Evolutionary conservation across 1,140 invertebrate species (phyloP).

Genomic region (Euura lappo): DNA sequence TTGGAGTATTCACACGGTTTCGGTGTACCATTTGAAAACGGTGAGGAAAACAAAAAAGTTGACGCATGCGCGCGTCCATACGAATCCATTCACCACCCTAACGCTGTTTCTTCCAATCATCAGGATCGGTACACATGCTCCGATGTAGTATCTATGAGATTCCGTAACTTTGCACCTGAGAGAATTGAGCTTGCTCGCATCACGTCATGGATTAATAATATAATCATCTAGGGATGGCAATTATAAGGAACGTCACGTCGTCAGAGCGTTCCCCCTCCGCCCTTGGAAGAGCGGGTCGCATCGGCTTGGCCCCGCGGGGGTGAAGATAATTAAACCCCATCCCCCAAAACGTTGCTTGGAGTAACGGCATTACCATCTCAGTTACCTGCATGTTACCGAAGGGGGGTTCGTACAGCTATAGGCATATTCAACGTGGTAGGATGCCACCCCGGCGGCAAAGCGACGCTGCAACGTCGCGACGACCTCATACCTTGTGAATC

Average conservation of each 20-base stretch:
- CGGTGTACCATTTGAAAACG: no score
- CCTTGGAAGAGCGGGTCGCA: constrained; percentile 9
- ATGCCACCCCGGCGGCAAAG: not conserved
- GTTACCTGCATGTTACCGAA: constrained; percentile 39
- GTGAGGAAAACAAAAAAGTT: no score
- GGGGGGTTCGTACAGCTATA: not conserved
- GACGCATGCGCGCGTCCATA: no score
- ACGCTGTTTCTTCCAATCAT: no score
- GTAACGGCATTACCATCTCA: constrained; percentile 27
- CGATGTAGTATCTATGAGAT: not conserved
- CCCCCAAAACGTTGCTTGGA: constrained; percentile 23
- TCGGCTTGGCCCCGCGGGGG: constrained; percentile 23
- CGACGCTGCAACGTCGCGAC: constrained; percentile 14
- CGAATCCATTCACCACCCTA: no score
- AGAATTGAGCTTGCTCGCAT: not conserved
- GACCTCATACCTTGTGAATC: not conserved
- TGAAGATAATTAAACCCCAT: constrained; percentile 43
- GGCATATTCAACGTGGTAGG: no score
- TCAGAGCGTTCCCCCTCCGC: constrained; percentile 23
- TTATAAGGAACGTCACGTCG: constrained; percentile 43
- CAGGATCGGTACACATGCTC: not conserved
- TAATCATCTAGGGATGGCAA: constrained; percentile 34
- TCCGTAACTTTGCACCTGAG: not conserved
- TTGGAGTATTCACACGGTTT: no score
- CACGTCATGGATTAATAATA: constrained; percentile 39